Conservation (phyloP, 2,888 invertebrate genomes). For the Drosophila algonquin region DNA sequence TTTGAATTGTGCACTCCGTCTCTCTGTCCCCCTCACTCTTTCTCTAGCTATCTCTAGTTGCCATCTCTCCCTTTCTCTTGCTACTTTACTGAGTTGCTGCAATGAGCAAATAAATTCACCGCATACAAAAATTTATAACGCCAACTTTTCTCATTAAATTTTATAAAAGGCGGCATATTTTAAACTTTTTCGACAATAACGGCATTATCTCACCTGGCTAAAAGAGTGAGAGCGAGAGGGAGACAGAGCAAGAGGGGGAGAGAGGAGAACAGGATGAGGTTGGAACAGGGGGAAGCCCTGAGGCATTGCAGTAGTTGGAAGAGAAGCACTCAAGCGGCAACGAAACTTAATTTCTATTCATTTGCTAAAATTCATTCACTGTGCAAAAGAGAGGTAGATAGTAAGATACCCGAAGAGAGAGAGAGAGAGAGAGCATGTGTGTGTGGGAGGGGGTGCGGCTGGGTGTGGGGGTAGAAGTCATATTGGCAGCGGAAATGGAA, state of each 20-base stretch:
- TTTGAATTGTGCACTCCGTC: conserved; percentile 41
- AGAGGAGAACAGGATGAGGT: neutral
- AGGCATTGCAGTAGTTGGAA: conserved; percentile 70
- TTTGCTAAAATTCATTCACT: conserved; percentile 76
- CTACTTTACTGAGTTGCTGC: conserved; percentile 31
- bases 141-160: conserved; percentile 80
- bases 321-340: conserved; percentile 71
- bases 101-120: conserved; percentile 73
- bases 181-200: conserved; percentile 79
- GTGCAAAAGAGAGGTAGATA: conserved; percentile 28
- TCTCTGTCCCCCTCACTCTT: neutral
- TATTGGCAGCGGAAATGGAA: conserved; percentile 77
- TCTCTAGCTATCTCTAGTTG: neutral
- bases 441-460: conserved; percentile 14
- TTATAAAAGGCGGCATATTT: conserved; percentile 79
- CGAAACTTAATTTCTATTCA: conserved; percentile 79
- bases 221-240: neutral
- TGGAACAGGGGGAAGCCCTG: conserved; percentile 10
- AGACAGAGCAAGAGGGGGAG: neutral
- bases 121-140: conserved; percentile 77
- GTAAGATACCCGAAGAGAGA: conserved; percentile 15
- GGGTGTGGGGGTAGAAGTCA: conserved; percentile 52
- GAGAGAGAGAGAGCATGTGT: conserved; percentile 16
- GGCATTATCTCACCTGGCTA: conserved; percentile 73
- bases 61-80: neutral